Percentiles rank a stretch among this genome's conserved stretches.
phyloP scores from a whole-genome alignment of 2,113 vertebrate genomes.

The Brienomyrus longianalis region DNA sequence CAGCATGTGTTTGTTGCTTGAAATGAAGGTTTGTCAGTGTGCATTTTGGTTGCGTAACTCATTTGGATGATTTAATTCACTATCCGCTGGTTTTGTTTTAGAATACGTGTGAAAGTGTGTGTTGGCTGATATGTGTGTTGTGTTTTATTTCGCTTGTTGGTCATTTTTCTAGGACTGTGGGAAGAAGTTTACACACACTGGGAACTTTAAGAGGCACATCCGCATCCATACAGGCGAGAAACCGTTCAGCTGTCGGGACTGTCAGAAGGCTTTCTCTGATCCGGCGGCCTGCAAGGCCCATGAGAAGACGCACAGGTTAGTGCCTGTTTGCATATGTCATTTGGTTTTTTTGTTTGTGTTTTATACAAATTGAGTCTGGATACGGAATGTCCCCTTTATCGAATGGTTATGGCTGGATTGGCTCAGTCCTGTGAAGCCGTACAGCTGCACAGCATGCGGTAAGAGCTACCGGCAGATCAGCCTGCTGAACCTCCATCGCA shows the following conservation, averaged over 20 bases:
- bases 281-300: conserved; percentile 95
- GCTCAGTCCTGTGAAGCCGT: conserved; percentile 84
- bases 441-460: conserved; percentile 84
- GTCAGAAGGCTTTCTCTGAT: conserved; percentile 91
- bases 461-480: conserved; percentile 97
- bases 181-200: conserved; percentile 94
- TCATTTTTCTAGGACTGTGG: conserved; percentile 73
- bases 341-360: not conserved
- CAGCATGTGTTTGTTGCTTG: not conserved
- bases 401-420: not conserved
- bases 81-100: not conserved
- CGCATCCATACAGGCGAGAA: conserved; percentile 97
- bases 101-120: not conserved
- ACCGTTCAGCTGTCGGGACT: conserved; percentile 88
- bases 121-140: not conserved
- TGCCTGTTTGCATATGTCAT: not conserved
- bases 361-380: not conserved
- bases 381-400: not conserved
- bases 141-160: not conserved
- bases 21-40: not conserved
- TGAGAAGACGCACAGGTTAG: conserved; percentile 90
- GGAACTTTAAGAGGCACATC: conserved; percentile 94
- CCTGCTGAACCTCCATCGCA: conserved; percentile 92
- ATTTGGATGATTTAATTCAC: not conserved
- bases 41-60: not conserved